These are phyloP conservation scores for Drosophila cardini DNA, from an alignment of 1,140 invertebrate species.

Conservation along the genomic window DNA sequence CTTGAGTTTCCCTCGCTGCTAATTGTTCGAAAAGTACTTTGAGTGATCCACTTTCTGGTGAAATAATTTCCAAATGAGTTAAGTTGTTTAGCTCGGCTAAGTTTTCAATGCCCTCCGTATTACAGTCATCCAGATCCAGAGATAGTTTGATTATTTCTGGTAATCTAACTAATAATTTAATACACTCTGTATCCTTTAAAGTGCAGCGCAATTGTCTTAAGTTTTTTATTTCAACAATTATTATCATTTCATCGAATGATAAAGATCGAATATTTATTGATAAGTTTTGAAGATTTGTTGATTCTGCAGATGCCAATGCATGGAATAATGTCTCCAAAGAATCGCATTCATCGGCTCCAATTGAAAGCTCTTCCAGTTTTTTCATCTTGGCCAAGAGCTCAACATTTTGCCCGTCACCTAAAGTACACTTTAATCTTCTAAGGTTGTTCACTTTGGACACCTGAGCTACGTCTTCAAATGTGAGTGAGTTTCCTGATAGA, in stretches of 20 bases:
- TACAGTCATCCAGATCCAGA: background rate
- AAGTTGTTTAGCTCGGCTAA: conserved; percentile 3
- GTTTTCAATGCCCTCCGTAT: background rate
- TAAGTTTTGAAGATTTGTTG: conserved; percentile 1
- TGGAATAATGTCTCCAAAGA: background rate
- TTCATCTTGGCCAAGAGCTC: background rate
- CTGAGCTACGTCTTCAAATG: background rate
- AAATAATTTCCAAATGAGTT: background rate
- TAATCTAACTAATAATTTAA: background rate
- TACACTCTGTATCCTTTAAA: background rate
- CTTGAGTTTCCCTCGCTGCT: background rate
- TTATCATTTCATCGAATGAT: background rate
- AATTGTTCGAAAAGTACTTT: background rate
- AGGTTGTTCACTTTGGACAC: background rate
- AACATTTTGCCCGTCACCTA: conserved; percentile 2
- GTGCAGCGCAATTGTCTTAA: background rate
- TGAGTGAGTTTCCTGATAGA: background rate
- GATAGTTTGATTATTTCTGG: background rate
- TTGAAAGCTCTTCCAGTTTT: conserved; percentile 11
- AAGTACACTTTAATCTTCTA: background rate
- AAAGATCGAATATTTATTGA: background rate
- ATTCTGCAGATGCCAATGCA: background rate
- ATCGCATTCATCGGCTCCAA: background rate
- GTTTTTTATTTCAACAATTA: background rate
- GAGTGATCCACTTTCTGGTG: background rate